A percentile compares a stretch with the other conserved stretches of the same genome.
phyloP scores from a whole-genome alignment of 2,113 vertebrate genomes.

The Lamprologus tigripictilis region DNA sequence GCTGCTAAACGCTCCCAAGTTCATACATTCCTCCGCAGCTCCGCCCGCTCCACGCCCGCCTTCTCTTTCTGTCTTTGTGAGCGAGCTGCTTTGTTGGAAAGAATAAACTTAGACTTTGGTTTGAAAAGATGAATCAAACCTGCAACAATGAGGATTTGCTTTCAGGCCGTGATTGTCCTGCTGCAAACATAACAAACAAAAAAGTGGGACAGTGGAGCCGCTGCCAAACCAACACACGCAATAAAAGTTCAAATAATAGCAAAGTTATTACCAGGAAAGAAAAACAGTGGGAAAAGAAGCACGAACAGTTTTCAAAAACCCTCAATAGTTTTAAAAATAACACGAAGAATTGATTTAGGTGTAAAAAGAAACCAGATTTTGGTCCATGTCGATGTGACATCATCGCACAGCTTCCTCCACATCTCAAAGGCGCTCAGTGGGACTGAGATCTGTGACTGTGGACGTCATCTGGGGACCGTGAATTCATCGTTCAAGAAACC shows the following conservation, averaged over 20 bases:
- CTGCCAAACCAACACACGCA: background rate
- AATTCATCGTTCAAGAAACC: background rate
- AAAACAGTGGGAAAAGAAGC: background rate
- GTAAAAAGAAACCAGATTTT: background rate
- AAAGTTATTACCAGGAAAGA: background rate
- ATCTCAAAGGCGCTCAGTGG: background rate
- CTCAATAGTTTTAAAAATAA: background rate
- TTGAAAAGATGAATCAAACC: background rate
- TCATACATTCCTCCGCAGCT: background rate
- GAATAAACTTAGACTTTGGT: background rate
- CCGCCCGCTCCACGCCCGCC: background rate
- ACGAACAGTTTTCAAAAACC: background rate
- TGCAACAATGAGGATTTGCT: background rate
- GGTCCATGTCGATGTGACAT: background rate
- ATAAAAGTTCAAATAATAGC: background rate
- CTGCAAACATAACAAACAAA: background rate
- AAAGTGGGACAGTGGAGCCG: background rate
- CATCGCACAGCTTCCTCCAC: background rate
- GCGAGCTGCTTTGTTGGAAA: background rate
- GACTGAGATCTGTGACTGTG: background rate
- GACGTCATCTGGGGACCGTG: rapidly evolving
- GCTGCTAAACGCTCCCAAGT: background rate
- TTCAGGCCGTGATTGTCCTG: background rate
- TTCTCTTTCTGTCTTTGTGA: background rate
- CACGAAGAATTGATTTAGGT: background rate